These are phyloP conservation scores for Erinaceus europaeus DNA, from an alignment of 2,113 vertebrate genomes.

Conservation along the genomic window DNA sequence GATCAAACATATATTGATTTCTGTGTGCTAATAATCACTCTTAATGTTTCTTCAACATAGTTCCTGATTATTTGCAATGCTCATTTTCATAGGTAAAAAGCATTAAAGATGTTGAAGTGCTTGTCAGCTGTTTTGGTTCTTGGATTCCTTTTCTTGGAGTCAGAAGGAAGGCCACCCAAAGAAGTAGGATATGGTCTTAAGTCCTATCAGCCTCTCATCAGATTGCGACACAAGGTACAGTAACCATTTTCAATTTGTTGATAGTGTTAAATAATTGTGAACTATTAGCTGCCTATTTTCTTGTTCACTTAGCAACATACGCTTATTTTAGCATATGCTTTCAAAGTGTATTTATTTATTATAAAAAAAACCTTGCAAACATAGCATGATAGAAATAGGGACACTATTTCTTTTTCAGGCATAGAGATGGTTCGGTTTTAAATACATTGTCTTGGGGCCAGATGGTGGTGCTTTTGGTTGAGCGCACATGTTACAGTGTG, in stretches of 20 bases:
- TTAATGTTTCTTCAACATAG: not conserved
- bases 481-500: too few species aligned
- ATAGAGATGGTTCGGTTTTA: too few species aligned
- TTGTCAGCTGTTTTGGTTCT: slow-evolving; percentile 79
- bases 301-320: not conserved
- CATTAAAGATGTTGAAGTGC: slow-evolving; percentile 80
- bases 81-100: slow-evolving; percentile 75
- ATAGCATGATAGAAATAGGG: too few species aligned
- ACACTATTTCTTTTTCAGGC: too few species aligned
- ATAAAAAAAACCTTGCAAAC: too few species aligned
- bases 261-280: not conserved
- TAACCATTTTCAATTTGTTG: slow-evolving; percentile 2
- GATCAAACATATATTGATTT: not conserved
- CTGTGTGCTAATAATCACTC: not conserved
- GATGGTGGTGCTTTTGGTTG: too few species aligned
- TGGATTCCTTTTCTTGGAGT: slow-evolving; percentile 78
- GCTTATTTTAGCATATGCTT: not conserved
- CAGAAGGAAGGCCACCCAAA: slow-evolving; percentile 80
- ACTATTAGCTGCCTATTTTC: slow-evolving; percentile 1
- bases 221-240: slow-evolving; percentile 85
- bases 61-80: slow-evolving; percentile 61
- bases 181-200: slow-evolving; percentile 78
- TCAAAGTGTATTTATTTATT: not conserved
- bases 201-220: slow-evolving; percentile 76
- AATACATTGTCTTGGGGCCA: too few species aligned